Evolutionary conservation across 2,113 vertebrate genomes (phyloP).

Genomic region (Alces alces): DNA sequence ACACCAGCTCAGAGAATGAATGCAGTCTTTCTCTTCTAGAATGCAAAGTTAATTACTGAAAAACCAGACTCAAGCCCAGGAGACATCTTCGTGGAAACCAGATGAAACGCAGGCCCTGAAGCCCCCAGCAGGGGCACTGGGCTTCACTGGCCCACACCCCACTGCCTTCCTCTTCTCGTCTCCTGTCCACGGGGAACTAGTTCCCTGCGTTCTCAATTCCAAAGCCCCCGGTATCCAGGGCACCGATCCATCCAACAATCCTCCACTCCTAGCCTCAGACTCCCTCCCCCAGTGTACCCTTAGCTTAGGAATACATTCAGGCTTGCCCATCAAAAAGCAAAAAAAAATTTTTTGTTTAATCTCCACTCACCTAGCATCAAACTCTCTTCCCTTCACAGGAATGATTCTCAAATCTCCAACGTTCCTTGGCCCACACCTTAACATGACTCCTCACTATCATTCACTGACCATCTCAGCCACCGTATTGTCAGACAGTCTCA

Average conservation of each 20-base stretch:
- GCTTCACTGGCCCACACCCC: neutral
- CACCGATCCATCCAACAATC: neutral
- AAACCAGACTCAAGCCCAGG: neutral
- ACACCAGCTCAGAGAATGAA: neutral
- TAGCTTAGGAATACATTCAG: neutral
- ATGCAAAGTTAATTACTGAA: neutral
- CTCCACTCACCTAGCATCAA: neutral
- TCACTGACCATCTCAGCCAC: neutral
- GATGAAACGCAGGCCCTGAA: neutral
- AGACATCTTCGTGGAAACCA: neutral
- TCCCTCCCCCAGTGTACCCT: neutral
- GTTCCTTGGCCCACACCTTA: neutral
- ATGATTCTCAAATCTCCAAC: neutral
- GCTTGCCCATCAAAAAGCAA: neutral
- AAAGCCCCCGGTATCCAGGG: neutral
- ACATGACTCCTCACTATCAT: neutral
- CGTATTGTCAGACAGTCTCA: neutral
- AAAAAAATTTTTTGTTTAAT: neutral
- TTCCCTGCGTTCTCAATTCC: neutral
- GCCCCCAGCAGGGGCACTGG: neutral
- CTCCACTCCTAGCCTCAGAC: neutral
- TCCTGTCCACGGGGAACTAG: too few relatives aligned
- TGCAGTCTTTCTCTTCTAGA: neutral
- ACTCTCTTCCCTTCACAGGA: neutral
- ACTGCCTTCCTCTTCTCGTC: rapidly evolving